phyloP scores from a whole-genome alignment of 1,140 invertebrate genomes.

The Ips nitidus region DNA sequence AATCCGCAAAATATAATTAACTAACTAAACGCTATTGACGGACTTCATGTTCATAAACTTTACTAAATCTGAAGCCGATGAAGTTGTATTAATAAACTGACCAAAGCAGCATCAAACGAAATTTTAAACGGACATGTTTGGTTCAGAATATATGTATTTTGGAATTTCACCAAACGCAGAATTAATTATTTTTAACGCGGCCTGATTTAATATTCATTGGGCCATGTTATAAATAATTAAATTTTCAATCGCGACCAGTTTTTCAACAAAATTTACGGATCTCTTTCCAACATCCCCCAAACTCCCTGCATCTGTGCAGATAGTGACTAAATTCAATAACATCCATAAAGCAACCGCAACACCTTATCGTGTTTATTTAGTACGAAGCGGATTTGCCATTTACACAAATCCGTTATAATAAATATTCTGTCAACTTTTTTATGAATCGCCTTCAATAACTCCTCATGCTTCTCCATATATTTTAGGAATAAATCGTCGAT shows the following conservation, averaged over 20 bases:
- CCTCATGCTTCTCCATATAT: background rate
- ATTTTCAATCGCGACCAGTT: background rate
- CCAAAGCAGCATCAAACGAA: too few species aligned
- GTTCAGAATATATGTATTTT: background rate
- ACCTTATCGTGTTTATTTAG: slow-evolving; percentile 12
- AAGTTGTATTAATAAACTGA: too few species aligned
- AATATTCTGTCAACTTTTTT: slow-evolving; percentile 8
- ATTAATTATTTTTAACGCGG: background rate
- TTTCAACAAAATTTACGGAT: background rate
- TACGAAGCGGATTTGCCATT: background rate
- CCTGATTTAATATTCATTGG: background rate
- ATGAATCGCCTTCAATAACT: background rate
- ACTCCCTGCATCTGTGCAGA: background rate
- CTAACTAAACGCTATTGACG: too few species aligned
- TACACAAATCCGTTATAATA: slow-evolving; percentile 2
- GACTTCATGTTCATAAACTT: too few species aligned
- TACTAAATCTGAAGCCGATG: too few species aligned
- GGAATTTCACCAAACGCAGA: background rate
- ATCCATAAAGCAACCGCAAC: background rate
- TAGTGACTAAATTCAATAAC: background rate
- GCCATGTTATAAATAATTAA: background rate
- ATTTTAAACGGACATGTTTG: too few species aligned
- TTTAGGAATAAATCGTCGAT: slow-evolving; percentile 12
- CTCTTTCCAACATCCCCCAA: background rate
- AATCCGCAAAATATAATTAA: too few species aligned